Percentiles rank a stretch among this genome's conserved stretches.
These are phyloP conservation scores for Battus philenor DNA, from an alignment of 1,140 invertebrate genomes.

Conservation along the genomic window DNA sequence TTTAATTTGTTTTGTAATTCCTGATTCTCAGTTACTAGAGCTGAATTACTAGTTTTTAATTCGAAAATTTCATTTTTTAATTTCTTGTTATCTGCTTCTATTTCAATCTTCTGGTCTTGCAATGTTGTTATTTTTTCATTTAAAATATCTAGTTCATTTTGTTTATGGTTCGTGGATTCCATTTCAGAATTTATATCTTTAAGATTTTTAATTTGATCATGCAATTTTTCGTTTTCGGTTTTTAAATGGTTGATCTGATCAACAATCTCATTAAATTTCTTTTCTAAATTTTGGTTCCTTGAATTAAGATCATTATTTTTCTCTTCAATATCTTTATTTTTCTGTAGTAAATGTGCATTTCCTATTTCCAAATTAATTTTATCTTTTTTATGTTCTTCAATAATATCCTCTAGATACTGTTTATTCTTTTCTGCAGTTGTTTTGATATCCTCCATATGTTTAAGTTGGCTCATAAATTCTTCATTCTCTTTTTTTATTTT, in stretches of 20 bases:
- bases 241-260: background rate
- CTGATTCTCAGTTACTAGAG: background rate
- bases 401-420: background rate
- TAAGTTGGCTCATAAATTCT: conserved; percentile 12
- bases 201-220: conserved; percentile 1
- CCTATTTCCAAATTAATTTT: conserved; percentile 21
- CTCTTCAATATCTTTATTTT: conserved; percentile 13
- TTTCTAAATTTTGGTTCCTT: conserved; percentile 11
- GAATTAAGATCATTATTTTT: conserved; percentile 19
- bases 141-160: conserved; percentile 23
- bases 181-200: conserved; percentile 1
- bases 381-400: conserved; percentile 12
- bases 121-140: conserved; percentile 16
- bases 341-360: conserved; percentile 25
- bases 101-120: background rate
- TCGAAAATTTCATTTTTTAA: conserved; percentile 4
- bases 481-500: conserved; percentile 17
- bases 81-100: background rate
- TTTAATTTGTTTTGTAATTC: conserved; percentile 7
- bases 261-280: conserved; percentile 18
- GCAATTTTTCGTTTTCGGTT: conserved; percentile 5
- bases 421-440: background rate
- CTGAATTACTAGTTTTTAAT: background rate
- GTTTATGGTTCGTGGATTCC: background rate
- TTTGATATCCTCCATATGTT: background rate